Conservation (phyloP, 2,797 vertebrate genomes). For the Leucoraja ocellata region DNA sequence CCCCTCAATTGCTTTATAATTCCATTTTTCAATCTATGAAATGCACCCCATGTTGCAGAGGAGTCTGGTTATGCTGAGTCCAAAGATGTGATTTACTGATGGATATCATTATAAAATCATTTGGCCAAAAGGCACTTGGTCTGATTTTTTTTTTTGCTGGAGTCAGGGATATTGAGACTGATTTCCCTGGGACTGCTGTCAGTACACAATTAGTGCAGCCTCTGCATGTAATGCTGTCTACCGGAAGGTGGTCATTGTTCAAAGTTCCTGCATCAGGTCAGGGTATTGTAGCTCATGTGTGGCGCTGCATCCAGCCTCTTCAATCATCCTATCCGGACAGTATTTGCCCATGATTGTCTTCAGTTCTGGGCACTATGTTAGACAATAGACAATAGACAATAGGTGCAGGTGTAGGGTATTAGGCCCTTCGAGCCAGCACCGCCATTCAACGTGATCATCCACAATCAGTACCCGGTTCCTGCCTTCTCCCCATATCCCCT, state of each 20-base stretch:
- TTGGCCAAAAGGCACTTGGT: slow-evolving; percentile 2
- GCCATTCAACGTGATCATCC: too few relatives aligned
- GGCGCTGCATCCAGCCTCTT: neutral
- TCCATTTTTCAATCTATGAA: slow-evolving; percentile 32
- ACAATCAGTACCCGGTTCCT: too few relatives aligned
- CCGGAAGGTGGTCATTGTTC: neutral
- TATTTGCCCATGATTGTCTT: neutral
- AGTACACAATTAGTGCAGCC: neutral
- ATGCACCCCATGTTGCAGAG: neutral
- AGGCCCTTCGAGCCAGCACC: too few relatives aligned
- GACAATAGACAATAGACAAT: too few relatives aligned
- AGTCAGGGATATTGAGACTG: neutral
- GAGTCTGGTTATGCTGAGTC: slow-evolving; percentile 29
- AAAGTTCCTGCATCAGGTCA: neutral
- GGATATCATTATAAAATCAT: slow-evolving; percentile 34
- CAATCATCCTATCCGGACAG: neutral
- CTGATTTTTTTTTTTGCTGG: neutral
- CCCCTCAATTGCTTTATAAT: slow-evolving; percentile 27
- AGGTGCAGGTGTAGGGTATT: too few relatives aligned
- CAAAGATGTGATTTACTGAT: neutral
- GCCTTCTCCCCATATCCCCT: too few relatives aligned
- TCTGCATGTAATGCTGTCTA: neutral
- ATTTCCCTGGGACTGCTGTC: neutral
- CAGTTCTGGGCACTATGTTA: too few relatives aligned
- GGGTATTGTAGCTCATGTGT: neutral